Evolutionary conservation across 1,140 invertebrate species (phyloP).

Genomic region (Paramacrobiotus metropolitanus): DNA sequence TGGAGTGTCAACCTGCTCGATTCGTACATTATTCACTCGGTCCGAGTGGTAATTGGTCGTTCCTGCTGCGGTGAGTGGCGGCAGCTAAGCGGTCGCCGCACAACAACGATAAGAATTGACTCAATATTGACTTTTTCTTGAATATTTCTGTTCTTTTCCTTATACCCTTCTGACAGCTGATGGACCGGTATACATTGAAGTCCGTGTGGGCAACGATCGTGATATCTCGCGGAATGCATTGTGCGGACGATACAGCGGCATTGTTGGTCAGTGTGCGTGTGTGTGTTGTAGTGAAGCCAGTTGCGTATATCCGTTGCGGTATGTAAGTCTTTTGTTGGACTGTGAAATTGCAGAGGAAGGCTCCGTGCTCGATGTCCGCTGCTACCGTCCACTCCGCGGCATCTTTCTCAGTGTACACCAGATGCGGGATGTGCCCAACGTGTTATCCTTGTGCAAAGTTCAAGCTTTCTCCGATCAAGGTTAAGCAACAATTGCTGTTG

Average conservation of each 20-base stretch:
- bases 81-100: background rate
- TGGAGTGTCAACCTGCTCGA: slow-evolving; percentile 87
- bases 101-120: slow-evolving; percentile 3
- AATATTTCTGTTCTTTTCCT: background rate
- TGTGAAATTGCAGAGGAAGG: background rate
- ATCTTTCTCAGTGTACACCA: slow-evolving; percentile 77
- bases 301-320: no score
- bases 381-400: slow-evolving; percentile 79
- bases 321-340: background rate
- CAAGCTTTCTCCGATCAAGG: slow-evolving; percentile 80
- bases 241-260: slow-evolving; percentile 49
- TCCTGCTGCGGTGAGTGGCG: slow-evolving; percentile 50
- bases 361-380: slow-evolving; percentile 28
- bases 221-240: slow-evolving; percentile 74
- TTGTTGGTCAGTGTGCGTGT: slow-evolving; percentile 13
- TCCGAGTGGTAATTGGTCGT: slow-evolving; percentile 70
- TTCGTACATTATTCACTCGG: slow-evolving; percentile 79
- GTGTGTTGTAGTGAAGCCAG: no score
- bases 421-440: slow-evolving; percentile 38
- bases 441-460: slow-evolving; percentile 75
- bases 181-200: slow-evolving; percentile 55
- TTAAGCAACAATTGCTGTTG: slow-evolving; percentile 16
- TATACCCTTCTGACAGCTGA: slow-evolving; percentile 13
- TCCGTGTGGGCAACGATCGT: slow-evolving; percentile 72
- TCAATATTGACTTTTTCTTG: background rate